phyloP scores from a whole-genome alignment of 2,888 invertebrate genomes.

The Ecdyonurus torrentis region DNA sequence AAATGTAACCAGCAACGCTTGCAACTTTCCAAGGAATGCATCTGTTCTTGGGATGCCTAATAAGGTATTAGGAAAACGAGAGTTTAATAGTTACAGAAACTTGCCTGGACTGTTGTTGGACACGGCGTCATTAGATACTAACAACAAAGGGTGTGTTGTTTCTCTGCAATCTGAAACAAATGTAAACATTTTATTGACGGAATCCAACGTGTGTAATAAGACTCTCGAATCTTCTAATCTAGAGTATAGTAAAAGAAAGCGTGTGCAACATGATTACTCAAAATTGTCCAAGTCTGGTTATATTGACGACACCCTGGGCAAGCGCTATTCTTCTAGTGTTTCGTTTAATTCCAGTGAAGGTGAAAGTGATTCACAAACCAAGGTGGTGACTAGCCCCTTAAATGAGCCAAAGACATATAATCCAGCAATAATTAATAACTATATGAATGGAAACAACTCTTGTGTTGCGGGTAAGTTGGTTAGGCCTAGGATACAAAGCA shows the following conservation, averaged over 20 bases:
- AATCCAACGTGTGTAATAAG: constrained; percentile 7
- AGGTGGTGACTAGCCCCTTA: neutral
- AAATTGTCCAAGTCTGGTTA: constrained; percentile 32
- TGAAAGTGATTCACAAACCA: constrained; percentile 5
- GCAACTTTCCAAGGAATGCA: constrained; percentile 9
- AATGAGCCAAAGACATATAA: neutral
- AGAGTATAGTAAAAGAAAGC: constrained; percentile 12
- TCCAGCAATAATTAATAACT: neutral
- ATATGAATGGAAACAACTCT: neutral
- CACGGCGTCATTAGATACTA: constrained; percentile 15
- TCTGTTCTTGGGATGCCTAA: constrained; percentile 11
- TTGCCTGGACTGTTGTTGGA: constrained; percentile 14
- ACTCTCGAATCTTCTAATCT: constrained; percentile 4
- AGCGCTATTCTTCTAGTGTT: constrained; percentile 9
- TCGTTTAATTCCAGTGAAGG: constrained; percentile 6
- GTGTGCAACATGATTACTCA: constrained; percentile 30
- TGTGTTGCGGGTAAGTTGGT: neutral
- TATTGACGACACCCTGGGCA: constrained; percentile 11
- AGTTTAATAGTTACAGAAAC: constrained; percentile 14
- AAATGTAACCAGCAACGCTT: constrained; percentile 8
- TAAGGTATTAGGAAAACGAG: constrained; percentile 14
- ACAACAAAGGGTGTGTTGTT: constrained; percentile 7
- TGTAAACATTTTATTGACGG: constrained; percentile 11
- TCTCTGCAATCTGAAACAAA: constrained; percentile 10
- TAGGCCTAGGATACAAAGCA: neutral